Conservation (phyloP, 2,113 vertebrate genomes). For the Lota lota region DNA sequence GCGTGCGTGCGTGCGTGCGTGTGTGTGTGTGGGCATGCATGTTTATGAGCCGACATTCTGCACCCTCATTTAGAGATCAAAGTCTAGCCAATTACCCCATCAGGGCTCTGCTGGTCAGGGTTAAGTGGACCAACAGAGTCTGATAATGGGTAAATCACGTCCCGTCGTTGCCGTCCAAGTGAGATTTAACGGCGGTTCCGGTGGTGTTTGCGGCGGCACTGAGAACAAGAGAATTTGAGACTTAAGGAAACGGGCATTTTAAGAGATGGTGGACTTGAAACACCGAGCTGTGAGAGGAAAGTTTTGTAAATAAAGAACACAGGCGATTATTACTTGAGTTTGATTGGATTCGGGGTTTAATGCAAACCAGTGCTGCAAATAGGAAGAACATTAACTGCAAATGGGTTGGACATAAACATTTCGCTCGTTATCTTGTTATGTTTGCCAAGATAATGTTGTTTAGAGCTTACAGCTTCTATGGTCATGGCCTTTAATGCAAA, state of each 20-base stretch:
- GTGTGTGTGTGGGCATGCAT: slow-evolving; percentile 1
- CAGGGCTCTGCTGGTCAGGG: slow-evolving; percentile 42
- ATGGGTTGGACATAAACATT: not conserved
- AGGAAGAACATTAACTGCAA: not conserved
- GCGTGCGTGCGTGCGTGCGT: not conserved
- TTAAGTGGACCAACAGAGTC: slow-evolving; percentile 51
- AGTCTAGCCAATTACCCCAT: slow-evolving; percentile 53
- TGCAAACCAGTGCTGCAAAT: not conserved
- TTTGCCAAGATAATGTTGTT: not conserved
- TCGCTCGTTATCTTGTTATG: not conserved
- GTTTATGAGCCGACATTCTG: not conserved
- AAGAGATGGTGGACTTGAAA: too few species aligned
- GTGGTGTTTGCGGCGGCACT: too few species aligned
- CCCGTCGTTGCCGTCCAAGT: slow-evolving; percentile 11
- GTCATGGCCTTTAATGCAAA: slow-evolving; percentile 13
- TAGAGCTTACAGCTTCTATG: not conserved
- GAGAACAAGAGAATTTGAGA: too few species aligned
- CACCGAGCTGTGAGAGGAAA: not conserved
- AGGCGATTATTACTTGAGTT: not conserved
- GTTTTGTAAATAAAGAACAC: slow-evolving; percentile 7
- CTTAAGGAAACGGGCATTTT: too few species aligned
- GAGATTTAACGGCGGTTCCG: not conserved
- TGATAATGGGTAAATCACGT: slow-evolving; percentile 37
- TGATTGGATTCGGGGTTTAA: not conserved
- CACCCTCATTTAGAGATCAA: slow-evolving; percentile 54